Percentiles rank a stretch among this genome's conserved stretches.
Evolutionary conservation across 1,140 invertebrate genomes (phyloP).

Genomic region (Paracyclopina nana): DNA sequence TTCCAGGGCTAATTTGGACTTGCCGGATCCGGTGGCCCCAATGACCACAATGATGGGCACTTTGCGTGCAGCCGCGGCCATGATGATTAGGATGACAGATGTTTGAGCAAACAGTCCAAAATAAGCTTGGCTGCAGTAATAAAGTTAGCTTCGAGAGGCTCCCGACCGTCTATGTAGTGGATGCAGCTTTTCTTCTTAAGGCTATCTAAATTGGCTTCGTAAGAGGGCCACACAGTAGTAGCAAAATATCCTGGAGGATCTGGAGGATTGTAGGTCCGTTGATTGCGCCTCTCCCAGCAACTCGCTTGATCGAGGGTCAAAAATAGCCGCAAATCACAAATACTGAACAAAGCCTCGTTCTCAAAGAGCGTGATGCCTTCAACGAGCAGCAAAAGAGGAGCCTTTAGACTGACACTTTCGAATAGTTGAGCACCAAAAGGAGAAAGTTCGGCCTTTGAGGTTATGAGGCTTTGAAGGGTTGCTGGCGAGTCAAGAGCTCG

Average conservation of each 20-base stretch:
- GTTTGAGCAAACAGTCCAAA: too few relatives aligned
- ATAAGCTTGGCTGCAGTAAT: too few relatives aligned
- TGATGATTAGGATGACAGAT: too few relatives aligned
- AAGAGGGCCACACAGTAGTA: slow-evolving; percentile 49
- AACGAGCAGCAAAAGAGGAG: slow-evolving; percentile 39
- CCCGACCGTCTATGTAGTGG: too few relatives aligned
- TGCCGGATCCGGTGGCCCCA: slow-evolving; percentile 86
- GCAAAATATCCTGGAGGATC: slow-evolving; percentile 60
- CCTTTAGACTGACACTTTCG: too few relatives aligned
- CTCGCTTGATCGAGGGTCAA: slow-evolving; percentile 42
- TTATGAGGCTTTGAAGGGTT: too few relatives aligned
- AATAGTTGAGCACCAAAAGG: too few relatives aligned
- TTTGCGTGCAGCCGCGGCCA: too few relatives aligned
- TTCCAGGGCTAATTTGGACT: slow-evolving; percentile 85
- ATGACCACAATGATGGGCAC: slow-evolving; percentile 67
- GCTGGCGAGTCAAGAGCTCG: too few relatives aligned
- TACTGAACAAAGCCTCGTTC: slow-evolving; percentile 36
- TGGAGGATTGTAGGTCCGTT: slow-evolving; percentile 47
- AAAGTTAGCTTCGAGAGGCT: too few relatives aligned
- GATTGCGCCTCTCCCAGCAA: slow-evolving; percentile 31
- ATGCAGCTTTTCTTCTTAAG: neutral
- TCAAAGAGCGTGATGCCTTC: slow-evolving; percentile 57
- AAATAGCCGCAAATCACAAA: slow-evolving; percentile 51
- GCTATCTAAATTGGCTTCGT: slow-evolving; percentile 26
- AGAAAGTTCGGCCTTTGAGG: too few relatives aligned